Evolutionary conservation across 2,113 vertebrate genomes (phyloP).

Genomic region (Dermatemys mawii): DNA sequence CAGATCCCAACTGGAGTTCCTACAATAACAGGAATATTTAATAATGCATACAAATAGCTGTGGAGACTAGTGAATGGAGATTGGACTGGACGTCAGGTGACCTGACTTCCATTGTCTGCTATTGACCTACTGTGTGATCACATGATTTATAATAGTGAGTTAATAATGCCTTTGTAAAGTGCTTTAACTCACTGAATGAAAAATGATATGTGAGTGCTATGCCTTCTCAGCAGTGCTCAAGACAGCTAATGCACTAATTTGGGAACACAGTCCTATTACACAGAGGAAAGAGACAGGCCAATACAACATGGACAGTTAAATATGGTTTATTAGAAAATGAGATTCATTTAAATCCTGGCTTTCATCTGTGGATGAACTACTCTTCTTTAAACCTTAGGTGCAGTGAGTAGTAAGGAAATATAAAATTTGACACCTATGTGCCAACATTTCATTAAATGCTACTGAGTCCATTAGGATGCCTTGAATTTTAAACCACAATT

Average conservation of each 20-base stretch:
- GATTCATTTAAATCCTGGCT: not conserved
- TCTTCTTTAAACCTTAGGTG: not conserved
- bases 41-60: not conserved
- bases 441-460: not conserved
- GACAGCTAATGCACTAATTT: slow-evolving; percentile 8
- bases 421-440: not conserved
- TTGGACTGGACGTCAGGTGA: not conserved
- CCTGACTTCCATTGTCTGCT: not conserved
- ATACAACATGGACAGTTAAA: not conserved
- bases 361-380: not conserved
- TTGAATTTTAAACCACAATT: not conserved
- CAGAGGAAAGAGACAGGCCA: not conserved
- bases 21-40: slow-evolving; percentile 15
- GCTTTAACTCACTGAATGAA: not conserved
- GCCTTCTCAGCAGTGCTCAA: not conserved
- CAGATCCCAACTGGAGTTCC: not conserved
- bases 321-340: slow-evolving; percentile 5
- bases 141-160: not conserved
- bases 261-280: not conserved
- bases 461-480: not conserved
- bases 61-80: not conserved
- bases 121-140: not conserved
- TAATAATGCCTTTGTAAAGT: not conserved
- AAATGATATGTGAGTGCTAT: not conserved
- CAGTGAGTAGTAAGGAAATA: not conserved